Evolutionary conservation across 1,140 invertebrate species (phyloP).

Genomic region (Branchinecta lynchi): DNA sequence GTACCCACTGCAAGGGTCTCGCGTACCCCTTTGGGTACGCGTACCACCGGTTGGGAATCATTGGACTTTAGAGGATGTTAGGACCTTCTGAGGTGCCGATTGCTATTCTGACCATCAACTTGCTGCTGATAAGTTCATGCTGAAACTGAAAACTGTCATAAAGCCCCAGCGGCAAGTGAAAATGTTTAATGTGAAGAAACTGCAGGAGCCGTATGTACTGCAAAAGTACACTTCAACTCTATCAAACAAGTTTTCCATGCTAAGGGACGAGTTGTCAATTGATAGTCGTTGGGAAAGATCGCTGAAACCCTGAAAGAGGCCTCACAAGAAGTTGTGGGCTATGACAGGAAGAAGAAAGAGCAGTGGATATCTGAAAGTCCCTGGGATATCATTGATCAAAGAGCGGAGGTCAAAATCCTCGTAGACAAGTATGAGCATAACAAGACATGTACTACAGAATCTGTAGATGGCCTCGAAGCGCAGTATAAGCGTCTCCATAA

Average conservation of each 20-base stretch:
- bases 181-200: constrained; percentile 7
- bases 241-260: constrained; percentile 9
- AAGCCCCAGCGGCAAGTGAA: not conserved
- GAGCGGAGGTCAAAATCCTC: constrained; percentile 4
- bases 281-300: constrained; percentile 5
- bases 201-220: constrained; percentile 4
- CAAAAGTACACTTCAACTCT: not conserved
- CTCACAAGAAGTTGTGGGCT: not conserved
- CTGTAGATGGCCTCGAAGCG: not conserved
- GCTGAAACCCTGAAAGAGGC: not conserved
- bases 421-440: constrained; percentile 5
- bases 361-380: constrained; percentile 6
- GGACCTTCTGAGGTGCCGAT: constrained; percentile 8
- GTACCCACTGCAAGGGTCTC: no score
- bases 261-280: constrained; percentile 9
- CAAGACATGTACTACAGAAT: constrained; percentile 1
- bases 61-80: constrained; percentile 10
- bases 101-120: constrained; percentile 9
- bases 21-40: no score
- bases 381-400: constrained; percentile 9
- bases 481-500: constrained; percentile 6
- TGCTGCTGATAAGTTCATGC: not conserved
- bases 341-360: constrained; percentile 9
- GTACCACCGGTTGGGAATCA: no score
- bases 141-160: constrained; percentile 10